Conservation (phyloP, 2,113 vertebrate species). For the Strix aluco region DNA sequence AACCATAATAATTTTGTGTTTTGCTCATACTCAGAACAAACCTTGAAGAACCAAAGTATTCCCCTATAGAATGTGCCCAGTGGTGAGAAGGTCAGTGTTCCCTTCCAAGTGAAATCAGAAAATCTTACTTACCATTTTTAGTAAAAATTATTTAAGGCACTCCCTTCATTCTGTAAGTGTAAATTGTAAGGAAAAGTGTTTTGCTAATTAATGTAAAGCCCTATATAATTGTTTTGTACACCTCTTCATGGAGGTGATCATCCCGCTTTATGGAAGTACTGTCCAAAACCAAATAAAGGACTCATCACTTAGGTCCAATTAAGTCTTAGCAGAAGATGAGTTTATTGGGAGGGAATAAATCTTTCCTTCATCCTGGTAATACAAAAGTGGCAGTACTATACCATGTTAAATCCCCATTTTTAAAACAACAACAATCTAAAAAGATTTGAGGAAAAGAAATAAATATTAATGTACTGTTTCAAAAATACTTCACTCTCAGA, state of each 20-base stretch:
- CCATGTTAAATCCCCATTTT: not conserved
- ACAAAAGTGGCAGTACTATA: not conserved
- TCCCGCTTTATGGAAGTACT: not conserved
- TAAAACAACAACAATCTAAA: not conserved
- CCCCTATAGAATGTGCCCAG: not conserved
- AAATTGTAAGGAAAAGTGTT: not conserved
- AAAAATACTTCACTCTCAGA: not conserved
- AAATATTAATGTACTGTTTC: not conserved
- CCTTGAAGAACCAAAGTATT: not conserved
- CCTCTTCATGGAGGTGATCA: not conserved
- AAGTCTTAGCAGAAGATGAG: not conserved
- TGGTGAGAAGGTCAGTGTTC: constrained; percentile 13
- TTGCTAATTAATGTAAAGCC: not conserved
- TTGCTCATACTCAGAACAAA: not conserved
- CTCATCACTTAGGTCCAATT: not conserved
- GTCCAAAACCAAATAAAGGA: not conserved
- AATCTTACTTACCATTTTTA: not conserved
- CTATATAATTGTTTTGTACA: not conserved
- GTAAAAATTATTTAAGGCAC: not conserved
- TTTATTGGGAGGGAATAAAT: not conserved
- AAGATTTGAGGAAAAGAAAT: not conserved
- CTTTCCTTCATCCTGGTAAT: not conserved
- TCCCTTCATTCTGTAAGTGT: not conserved
- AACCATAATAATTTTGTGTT: not conserved
- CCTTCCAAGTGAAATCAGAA: not conserved